Conservation (phyloP, 1,140 invertebrate genomes). For the Trissolcus basalis region DNA sequence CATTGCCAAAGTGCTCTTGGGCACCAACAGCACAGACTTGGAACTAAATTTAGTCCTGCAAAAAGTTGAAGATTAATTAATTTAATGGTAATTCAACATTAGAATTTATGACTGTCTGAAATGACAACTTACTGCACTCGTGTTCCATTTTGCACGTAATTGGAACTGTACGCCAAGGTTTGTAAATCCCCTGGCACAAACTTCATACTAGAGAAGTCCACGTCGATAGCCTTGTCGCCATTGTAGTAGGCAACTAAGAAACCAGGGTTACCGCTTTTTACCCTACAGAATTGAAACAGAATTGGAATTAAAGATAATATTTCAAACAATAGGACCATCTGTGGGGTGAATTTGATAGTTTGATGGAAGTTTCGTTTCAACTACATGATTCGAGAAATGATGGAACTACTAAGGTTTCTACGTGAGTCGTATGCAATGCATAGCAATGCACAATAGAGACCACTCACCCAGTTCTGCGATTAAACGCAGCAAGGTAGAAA, state of each 20-base stretch:
- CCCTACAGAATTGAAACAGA: conserved; percentile 69
- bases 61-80: conserved; percentile 18
- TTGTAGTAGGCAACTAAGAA: conserved; percentile 82
- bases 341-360: background rate
- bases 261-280: conserved; percentile 83
- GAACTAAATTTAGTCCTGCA: conserved; percentile 65
- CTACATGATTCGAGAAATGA: background rate
- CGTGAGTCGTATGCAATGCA: background rate
- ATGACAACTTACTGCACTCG: conserved; percentile 70
- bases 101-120: conserved; percentile 1
- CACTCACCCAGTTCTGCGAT: conserved; percentile 46
- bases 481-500: conserved; percentile 32
- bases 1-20: conserved; percentile 68
- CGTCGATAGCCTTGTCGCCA: conserved; percentile 58
- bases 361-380: background rate
- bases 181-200: conserved; percentile 4
- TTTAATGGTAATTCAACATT: background rate
- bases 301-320: conserved; percentile 8
- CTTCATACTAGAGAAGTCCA: conserved; percentile 15
- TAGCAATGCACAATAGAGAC: background rate
- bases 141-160: conserved; percentile 72
- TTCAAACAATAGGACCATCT: background rate
- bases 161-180: conserved; percentile 55
- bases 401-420: background rate
- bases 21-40: conserved; percentile 62